Conservation (phyloP, 2,113 vertebrate species). For the Amblyornis subalaris region DNA sequence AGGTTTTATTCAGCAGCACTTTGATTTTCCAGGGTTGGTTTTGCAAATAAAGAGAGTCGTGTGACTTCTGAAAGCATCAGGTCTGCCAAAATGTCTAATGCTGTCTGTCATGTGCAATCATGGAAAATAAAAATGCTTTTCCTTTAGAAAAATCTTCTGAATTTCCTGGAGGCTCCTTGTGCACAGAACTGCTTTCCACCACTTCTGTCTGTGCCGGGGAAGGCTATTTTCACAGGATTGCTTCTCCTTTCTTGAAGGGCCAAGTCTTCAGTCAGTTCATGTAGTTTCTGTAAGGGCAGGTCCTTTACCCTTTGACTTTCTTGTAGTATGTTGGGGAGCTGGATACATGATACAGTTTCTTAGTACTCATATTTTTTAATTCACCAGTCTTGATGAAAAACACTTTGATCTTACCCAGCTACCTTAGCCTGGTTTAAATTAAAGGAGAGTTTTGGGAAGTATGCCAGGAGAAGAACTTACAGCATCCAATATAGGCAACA, state of each 20-base stretch:
- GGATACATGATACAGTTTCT: background rate
- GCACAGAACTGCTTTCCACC: background rate
- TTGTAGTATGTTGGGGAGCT: background rate
- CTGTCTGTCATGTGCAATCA: background rate
- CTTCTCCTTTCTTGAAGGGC: background rate
- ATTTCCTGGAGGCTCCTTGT: background rate
- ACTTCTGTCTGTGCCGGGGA: background rate
- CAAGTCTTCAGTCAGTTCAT: background rate
- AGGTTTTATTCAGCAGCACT: background rate
- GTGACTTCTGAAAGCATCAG: background rate
- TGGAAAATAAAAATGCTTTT: background rate
- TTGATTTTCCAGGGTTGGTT: background rate
- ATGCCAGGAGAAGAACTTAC: conserved; percentile 21
- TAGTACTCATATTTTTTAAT: background rate
- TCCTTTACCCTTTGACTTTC: background rate
- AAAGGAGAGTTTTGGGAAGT: background rate
- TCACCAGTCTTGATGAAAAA: background rate
- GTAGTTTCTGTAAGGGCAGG: background rate
- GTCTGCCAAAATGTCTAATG: background rate
- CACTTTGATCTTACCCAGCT: background rate
- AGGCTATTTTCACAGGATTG: background rate
- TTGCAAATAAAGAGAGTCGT: background rate
- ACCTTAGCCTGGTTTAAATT: conserved; percentile 41
- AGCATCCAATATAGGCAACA: conserved; percentile 2
- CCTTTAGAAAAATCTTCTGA: background rate